phyloP scores from a whole-genome alignment of 2,113 vertebrate species.

The Scartelaos histophorus region DNA sequence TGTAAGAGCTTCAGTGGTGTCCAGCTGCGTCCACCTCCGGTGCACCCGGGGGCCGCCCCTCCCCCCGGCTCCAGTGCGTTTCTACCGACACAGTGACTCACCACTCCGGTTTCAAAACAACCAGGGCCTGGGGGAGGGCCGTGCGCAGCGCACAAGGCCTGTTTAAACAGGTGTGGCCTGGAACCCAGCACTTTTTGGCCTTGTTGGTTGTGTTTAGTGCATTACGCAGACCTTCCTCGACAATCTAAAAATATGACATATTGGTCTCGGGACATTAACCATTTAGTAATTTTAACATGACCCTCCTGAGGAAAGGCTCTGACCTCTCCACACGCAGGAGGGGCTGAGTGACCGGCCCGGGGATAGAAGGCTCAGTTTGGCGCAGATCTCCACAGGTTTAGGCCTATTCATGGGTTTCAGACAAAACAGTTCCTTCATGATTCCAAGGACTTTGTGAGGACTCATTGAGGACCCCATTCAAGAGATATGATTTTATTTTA shows the following conservation, averaged over 20 bases:
- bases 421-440: too few relatives aligned
- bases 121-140: constrained; percentile 42
- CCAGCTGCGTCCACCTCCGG: constrained; percentile 78
- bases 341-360: too few relatives aligned
- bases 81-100: constrained; percentile 72
- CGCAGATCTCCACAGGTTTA: too few relatives aligned
- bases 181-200: background rate
- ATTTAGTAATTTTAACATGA: too few relatives aligned
- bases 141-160: constrained; percentile 55
- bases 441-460: too few relatives aligned
- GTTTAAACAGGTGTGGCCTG: constrained; percentile 66
- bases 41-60: constrained; percentile 65
- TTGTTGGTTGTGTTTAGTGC: background rate
- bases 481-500: too few relatives aligned
- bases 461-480: too few relatives aligned
- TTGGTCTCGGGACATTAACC: background rate
- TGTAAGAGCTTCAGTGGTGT: constrained; percentile 63
- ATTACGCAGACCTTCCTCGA: background rate
- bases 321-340: too few relatives aligned
- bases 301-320: too few relatives aligned
- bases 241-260: background rate
- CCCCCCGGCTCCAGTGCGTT: constrained; percentile 66
- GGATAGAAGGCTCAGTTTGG: too few relatives aligned
- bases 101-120: constrained; percentile 73
- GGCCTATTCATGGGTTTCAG: too few relatives aligned